Evolutionary conservation across 2,113 vertebrate species (phyloP), one percentile per base, ranked within the genome.

Genomic region (Phocoena phocoena): DNA sequence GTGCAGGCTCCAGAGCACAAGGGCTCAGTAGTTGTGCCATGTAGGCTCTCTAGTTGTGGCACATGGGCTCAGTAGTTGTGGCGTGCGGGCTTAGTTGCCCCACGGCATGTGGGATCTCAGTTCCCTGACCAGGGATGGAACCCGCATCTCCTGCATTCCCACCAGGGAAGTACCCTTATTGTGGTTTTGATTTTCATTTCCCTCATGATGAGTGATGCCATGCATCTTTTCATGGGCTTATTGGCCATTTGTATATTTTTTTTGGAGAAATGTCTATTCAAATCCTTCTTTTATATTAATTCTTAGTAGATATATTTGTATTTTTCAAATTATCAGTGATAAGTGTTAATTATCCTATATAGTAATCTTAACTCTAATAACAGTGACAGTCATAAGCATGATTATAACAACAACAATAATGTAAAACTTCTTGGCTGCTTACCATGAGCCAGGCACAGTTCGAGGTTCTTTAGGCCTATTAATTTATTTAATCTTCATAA

Each of bases 151-250:
- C 53, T 53, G 53, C 53, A 53, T 53, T 53, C 53, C 53, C 15
- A 53, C 15, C 5, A 53, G 53, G 53, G 53, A 53, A 53, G 53
- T 53, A 53, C 15, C 53, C 53, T 53, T 53, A 53, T 15, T 76
- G 31, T 90, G 58, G 20, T 65, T 97, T 96, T 92, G 33, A 82
- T 96, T 81, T 93, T 36, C 33, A 36, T 88, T 88, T 85, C 18
- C 31, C 80, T 83, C 13, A 20, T 65, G 15, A 73, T 62, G 80
- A 50, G 21, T 95, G 58, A 74, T 74, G 12, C 4, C 84, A 55
- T 77, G 9, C 18, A 71, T 90, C 20, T 96, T 93, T 86, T 90
- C 63, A 47, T 91, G 41, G 63, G 41, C 17, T 85, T 36, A 67
- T 65, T 88, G 33, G 58, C 23, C 31, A 92, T 81, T 85, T 89